These are phyloP conservation scores for Drosophila teissieri DNA, from an alignment of 1,140 invertebrate genomes.

Conservation along the genomic window DNA sequence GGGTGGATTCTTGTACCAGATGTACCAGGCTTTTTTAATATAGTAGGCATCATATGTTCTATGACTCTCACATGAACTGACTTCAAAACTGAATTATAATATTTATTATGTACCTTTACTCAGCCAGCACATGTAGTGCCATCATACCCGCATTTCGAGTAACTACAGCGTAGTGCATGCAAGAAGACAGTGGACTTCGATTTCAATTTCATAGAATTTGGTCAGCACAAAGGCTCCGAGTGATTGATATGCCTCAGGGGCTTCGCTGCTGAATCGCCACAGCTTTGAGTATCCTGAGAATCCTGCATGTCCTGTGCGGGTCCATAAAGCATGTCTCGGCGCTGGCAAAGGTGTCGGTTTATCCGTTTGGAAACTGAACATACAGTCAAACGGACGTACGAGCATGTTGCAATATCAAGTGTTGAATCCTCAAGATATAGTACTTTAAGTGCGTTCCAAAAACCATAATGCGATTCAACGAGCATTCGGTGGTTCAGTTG, in stretches of 20 bases:
- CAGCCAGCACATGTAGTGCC: too few species aligned
- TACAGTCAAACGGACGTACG: neutral
- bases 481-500: too few species aligned
- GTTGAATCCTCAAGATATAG: neutral
- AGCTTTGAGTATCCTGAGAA: neutral
- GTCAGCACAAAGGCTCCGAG: conserved; percentile 15
- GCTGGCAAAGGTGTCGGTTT: conserved; percentile 33
- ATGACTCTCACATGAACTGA: too few species aligned
- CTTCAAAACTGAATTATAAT: too few species aligned
- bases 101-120: too few species aligned
- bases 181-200: conserved; percentile 9
- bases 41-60: too few species aligned
- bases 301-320: neutral
- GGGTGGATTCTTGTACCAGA: too few species aligned
- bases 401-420: conserved; percentile 1
- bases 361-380: conserved; percentile 22
- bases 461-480: too few species aligned
- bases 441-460: neutral
- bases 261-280: neutral
- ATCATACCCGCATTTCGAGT: neutral
- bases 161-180: neutral
- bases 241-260: conserved; percentile 42
- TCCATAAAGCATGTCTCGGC: neutral
- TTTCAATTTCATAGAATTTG: conserved; percentile 41
- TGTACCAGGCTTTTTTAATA: too few species aligned